A percentile compares a stretch with the other conserved stretches of the same genome.
These are phyloP conservation scores for Peromyscus leucopus DNA, from an alignment of 2,113 vertebrate genomes.

Conservation along the genomic window DNA sequence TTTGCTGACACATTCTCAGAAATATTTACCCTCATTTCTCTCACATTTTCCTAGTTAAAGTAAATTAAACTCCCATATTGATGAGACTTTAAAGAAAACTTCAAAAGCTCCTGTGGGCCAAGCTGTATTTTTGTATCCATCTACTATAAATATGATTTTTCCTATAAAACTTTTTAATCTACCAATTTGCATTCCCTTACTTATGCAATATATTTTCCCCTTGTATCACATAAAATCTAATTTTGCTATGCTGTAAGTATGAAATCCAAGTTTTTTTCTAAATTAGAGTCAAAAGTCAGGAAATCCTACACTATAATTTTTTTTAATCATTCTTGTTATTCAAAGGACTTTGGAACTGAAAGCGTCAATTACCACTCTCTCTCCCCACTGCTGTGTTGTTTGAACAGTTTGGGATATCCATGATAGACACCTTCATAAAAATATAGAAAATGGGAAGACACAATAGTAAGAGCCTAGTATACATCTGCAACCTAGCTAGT, in stretches of 20 bases:
- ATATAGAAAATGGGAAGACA: neutral
- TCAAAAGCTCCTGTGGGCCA: neutral
- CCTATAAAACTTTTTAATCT: neutral
- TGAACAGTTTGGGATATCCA: neutral
- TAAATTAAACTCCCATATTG: neutral
- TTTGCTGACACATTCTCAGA: neutral
- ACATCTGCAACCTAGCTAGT: neutral
- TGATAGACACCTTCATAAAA: too few relatives aligned
- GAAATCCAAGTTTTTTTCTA: neutral
- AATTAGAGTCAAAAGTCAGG: neutral
- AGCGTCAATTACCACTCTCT: neutral
- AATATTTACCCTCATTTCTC: neutral
- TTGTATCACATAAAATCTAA: neutral
- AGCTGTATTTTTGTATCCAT: neutral
- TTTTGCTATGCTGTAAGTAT: neutral
- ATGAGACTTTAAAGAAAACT: neutral
- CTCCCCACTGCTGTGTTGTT: neutral
- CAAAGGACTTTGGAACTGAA: neutral
- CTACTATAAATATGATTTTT: neutral
- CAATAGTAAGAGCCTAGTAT: neutral
- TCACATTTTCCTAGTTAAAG: neutral
- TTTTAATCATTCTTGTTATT: neutral
- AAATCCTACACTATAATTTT: neutral
- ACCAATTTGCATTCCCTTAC: neutral
- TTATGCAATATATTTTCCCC: neutral